A percentile compares a stretch with the other conserved stretches of the same genome.
phyloP scores from a whole-genome alignment of 2,113 vertebrate genomes.

The Tupaia chinensis region DNA sequence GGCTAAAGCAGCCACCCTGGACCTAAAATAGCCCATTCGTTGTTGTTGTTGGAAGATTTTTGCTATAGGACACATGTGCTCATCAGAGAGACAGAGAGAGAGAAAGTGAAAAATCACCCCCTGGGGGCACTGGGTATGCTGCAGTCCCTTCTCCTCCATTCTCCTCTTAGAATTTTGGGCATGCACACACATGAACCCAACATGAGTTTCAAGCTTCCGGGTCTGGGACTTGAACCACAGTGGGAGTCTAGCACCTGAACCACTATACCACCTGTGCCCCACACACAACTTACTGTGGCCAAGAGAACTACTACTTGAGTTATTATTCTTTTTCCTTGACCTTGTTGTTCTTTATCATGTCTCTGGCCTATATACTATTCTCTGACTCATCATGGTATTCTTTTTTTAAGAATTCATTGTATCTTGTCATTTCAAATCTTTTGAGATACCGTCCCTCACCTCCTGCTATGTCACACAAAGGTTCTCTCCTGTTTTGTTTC shows the following conservation, averaged over 20 bases:
- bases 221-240: no score
- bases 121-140: no score
- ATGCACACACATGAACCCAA: no score
- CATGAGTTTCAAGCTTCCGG: no score
- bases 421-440: constrained; percentile 3
- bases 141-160: no score
- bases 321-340: background rate
- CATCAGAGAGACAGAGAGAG: no score
- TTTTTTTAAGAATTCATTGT: constrained; percentile 24
- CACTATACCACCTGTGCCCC: no score
- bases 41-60: background rate
- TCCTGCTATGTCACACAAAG: background rate
- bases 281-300: background rate
- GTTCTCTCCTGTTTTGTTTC: background rate
- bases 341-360: background rate
- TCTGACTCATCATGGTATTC: background rate
- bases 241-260: no score
- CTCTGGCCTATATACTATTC: background rate
- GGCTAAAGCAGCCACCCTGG: background rate
- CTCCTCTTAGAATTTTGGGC: no score
- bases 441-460: background rate
- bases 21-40: background rate
- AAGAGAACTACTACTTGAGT: background rate
- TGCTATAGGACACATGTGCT: background rate
- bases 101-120: no score